Conservation (phyloP, 2,113 vertebrate species). For the Cercocebus atys region DNA sequence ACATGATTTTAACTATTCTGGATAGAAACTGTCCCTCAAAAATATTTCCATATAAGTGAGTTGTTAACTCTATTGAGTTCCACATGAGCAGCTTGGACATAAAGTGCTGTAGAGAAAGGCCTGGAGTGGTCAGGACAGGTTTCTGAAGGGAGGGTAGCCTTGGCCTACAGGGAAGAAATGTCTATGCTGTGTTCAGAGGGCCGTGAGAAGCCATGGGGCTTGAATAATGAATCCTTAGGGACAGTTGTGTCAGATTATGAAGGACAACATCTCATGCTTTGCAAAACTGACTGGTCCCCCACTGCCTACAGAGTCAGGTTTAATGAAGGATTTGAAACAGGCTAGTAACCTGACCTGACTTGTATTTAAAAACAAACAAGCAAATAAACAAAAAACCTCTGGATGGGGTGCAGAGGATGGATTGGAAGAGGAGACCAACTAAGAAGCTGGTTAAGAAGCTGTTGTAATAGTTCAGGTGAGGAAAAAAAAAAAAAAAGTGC, state of each 20-base stretch:
- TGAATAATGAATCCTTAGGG: background rate
- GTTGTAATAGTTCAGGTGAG: background rate
- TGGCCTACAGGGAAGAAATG: background rate
- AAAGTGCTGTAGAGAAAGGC: background rate
- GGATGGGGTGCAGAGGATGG: background rate
- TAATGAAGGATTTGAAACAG: background rate
- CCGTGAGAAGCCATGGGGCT: background rate
- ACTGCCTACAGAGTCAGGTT: background rate
- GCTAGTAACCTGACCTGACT: background rate
- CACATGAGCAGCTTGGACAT: background rate
- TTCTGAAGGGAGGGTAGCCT: background rate
- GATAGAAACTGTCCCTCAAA: background rate
- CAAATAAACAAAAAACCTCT: background rate
- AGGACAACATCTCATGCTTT: background rate
- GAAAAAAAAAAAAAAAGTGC: background rate
- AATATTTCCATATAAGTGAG: background rate
- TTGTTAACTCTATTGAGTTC: background rate
- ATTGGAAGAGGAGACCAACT: background rate
- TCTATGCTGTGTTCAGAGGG: background rate
- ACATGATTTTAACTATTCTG: background rate
- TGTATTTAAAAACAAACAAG: background rate
- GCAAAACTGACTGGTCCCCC: background rate
- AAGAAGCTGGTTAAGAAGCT: background rate
- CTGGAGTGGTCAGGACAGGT: background rate
- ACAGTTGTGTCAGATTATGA: background rate